Conservation (phyloP, 2,113 vertebrate species). For the Nothoprocta perdicaria region DNA sequence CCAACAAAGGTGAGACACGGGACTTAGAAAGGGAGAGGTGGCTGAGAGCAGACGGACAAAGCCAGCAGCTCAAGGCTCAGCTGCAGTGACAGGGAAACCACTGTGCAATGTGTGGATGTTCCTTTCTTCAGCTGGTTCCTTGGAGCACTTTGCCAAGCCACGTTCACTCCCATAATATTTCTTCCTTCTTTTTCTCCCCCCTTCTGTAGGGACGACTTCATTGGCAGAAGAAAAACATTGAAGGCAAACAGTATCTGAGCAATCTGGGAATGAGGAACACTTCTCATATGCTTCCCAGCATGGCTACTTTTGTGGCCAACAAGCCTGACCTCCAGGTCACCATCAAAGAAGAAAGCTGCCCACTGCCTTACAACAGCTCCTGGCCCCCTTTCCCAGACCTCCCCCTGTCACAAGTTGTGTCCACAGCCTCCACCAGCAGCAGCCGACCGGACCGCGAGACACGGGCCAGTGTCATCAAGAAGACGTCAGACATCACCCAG, state of each 20-base stretch:
- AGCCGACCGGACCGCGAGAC: constrained; percentile 83
- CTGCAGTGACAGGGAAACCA: background rate
- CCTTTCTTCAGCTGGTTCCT: background rate
- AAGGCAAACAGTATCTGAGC: constrained; percentile 83
- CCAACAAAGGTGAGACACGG: background rate
- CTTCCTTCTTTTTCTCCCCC: background rate
- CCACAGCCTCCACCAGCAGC: constrained; percentile 74
- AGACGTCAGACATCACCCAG: constrained; percentile 92
- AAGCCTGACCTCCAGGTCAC: constrained; percentile 92
- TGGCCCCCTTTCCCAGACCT: constrained; percentile 84
- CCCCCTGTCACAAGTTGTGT: constrained; percentile 68
- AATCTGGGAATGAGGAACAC: constrained; percentile 79
- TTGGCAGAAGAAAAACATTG: constrained; percentile 81
- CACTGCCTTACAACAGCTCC: constrained; percentile 84
- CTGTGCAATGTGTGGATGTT: background rate
- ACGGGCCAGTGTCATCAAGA: constrained; percentile 96
- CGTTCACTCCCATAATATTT: rapidly evolving
- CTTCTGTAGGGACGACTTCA: constrained; percentile 76
- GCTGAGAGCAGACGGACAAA: background rate
- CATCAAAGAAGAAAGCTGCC: constrained; percentile 84
- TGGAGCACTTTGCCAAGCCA: rapidly evolving
- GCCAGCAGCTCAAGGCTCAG: background rate
- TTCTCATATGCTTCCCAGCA: constrained; percentile 87
- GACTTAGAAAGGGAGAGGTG: background rate
- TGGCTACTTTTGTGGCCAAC: constrained; percentile 90